Evolutionary conservation across 2,797 vertebrate species (phyloP), one percentile per base, ranked within the genome.

Genomic region (Cercopithecus hamlyni): DNA sequence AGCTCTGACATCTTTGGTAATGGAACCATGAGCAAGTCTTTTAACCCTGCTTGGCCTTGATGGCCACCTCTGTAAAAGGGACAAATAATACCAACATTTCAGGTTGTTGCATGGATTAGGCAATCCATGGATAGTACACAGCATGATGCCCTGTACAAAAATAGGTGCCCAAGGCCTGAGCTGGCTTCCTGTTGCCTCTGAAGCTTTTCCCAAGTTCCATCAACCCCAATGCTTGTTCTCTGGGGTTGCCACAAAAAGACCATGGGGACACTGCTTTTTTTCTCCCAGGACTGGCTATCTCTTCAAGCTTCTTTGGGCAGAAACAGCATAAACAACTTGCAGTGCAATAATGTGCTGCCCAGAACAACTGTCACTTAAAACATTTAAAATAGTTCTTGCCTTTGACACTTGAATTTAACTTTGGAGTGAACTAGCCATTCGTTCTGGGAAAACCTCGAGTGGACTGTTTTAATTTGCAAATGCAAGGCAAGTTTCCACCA

Each of bases 301-400:
- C 45, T 43, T 43, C 7, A 14, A 27, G 17, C 30, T 92, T 36
- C 24, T 55, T 30, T 83, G 13, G 52, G 77, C 39, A 85, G 45
- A 48, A 70, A 72, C 7, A 72, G 30, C 45, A 30, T 36, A 36
- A 77, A 45, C 45, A 83, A 26, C 26, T 48, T 76, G n/a, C 5
- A 79, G 73, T 26, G 14, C 19, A 43, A 90, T 36, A 57, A 73
- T 13, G 10, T 26, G 5, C 30, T 45, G 30, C n/a, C 85, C 39
- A 79, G 67, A 96, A 90, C 95, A 90, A n/a, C 20, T 33, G n/a
- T 45, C 58, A 75, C 93, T 67, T 70, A 36, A 58, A 55, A 81
- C 39, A 12, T 82, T 48, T 45, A 22, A 61, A 22, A 20, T 22
- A 57, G 61, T 33, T 76, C 27, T 58, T 83, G 45, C 76, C 55